These are phyloP conservation scores for Pegoplata infirma DNA, from an alignment of 2,888 invertebrate genomes.

Conservation along the genomic window DNA sequence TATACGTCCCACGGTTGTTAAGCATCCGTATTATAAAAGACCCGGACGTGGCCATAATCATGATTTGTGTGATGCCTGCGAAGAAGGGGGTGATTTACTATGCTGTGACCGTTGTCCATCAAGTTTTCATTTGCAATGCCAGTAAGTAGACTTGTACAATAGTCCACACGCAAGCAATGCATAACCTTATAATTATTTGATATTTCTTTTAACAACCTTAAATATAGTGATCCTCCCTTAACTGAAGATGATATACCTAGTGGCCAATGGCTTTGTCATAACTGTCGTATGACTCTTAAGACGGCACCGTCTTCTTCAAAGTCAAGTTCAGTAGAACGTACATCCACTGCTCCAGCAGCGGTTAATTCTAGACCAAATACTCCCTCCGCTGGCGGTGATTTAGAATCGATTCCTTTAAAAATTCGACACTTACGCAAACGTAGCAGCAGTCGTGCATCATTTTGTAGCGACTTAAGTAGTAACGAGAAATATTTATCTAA, in stretches of 20 bases:
- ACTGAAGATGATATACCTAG: conserved; percentile 92
- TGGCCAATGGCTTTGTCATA: conserved; percentile 95
- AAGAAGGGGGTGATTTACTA: conserved; percentile 95
- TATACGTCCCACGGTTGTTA: conserved; percentile 81
- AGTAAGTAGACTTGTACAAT: conserved; percentile 82
- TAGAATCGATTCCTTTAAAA: conserved; percentile 76
- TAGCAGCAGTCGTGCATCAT: conserved; percentile 72
- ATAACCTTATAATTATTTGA: conserved; percentile 36
- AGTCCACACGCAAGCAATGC: conserved; percentile 3
- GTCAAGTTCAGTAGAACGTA: conserved; percentile 78
- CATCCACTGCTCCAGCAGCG: conserved; percentile 35
- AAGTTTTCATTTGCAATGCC: conserved; percentile 96
- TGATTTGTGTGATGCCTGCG: conserved; percentile 95
- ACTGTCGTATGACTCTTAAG: conserved; percentile 81
- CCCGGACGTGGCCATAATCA: conserved; percentile 94
- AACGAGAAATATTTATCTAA: conserved; percentile 73
- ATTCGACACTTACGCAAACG: conserved; percentile 77
- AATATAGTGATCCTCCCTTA: conserved; percentile 92
- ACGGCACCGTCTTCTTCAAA: conserved; percentile 77
- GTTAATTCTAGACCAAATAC: conserved; percentile 76
- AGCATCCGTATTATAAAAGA: conserved; percentile 90
- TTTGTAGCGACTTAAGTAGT: conserved; percentile 73
- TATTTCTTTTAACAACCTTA: too few species aligned
- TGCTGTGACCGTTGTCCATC: conserved; percentile 98
- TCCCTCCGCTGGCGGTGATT: conserved; percentile 68